Conservation (phyloP, 2,797 vertebrate species). For the Cossypha heuglini region DNA sequence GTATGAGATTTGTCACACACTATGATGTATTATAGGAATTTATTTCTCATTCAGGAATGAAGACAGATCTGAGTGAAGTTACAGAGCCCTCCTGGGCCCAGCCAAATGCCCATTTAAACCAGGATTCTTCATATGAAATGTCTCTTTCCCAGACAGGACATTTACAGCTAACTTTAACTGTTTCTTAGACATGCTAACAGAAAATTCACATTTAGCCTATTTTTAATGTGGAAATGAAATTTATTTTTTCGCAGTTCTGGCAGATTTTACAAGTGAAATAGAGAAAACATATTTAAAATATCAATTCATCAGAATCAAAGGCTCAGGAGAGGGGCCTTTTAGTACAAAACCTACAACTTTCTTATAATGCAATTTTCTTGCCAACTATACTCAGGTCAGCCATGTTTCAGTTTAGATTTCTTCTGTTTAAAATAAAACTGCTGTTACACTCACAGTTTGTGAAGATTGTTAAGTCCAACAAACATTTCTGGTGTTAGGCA, state of each 20-base stretch:
- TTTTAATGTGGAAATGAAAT: not conserved
- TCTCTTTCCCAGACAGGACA: not conserved
- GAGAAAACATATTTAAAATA: not conserved
- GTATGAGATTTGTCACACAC: not conserved
- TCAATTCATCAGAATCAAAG: not conserved
- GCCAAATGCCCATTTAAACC: not conserved
- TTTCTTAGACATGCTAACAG: not conserved
- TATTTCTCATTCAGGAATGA: not conserved
- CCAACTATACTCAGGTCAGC: not conserved
- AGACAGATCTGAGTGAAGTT: not conserved
- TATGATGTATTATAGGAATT: not conserved
- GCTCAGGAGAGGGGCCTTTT: not conserved
- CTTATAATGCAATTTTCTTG: not conserved
- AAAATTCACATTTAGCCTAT: not conserved
- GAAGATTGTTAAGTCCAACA: slow-evolving; percentile 83
- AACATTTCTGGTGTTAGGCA: slow-evolving; percentile 89
- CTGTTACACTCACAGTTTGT: slow-evolving; percentile 86
- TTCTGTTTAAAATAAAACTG: not conserved
- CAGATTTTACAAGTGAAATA: not conserved
- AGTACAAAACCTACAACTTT: not conserved
- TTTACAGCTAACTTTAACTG: not conserved
- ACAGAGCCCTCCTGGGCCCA: not conserved
- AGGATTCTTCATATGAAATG: not conserved
- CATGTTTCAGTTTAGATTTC: not conserved
- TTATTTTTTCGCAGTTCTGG: not conserved